Evolutionary conservation across 1,140 invertebrate genomes (phyloP).

Genomic region (Drosophila melanogaster): Release_6_plus_ISO1_MT NT_033777.3:31533501-31534000

Average conservation of each 20-base stretch:
- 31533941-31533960: slow-evolving; percentile 54
- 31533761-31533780: slow-evolving; percentile 78
- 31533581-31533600: slow-evolving; percentile 27
- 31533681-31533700: slow-evolving; percentile 68
- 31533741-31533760: slow-evolving; percentile 78
- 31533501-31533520: slow-evolving; percentile 40
- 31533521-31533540: slow-evolving; percentile 30
- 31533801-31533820: slow-evolving; percentile 56
- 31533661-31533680: slow-evolving; percentile 30
- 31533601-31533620: slow-evolving; percentile 22
- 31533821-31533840: slow-evolving; percentile 53
- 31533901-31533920: slow-evolving; percentile 3
- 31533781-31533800: slow-evolving; percentile 68
- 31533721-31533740: slow-evolving; percentile 73
- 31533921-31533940: slow-evolving; percentile 55
- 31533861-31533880: neutral
- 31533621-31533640: slow-evolving; percentile 50
- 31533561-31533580: slow-evolving; percentile 38
- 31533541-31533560: slow-evolving; percentile 16
- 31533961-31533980: slow-evolving; percentile 17
- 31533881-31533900: slow-evolving; percentile 16
- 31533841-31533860: slow-evolving; percentile 13
- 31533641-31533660: slow-evolving; percentile 65
- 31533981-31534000: slow-evolving; percentile 41
- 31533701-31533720: slow-evolving; percentile 57